Base-by-base conservation (phyloP, 2,113 vertebrate genomes). In the Pelmatolapia mariae region DNA sequence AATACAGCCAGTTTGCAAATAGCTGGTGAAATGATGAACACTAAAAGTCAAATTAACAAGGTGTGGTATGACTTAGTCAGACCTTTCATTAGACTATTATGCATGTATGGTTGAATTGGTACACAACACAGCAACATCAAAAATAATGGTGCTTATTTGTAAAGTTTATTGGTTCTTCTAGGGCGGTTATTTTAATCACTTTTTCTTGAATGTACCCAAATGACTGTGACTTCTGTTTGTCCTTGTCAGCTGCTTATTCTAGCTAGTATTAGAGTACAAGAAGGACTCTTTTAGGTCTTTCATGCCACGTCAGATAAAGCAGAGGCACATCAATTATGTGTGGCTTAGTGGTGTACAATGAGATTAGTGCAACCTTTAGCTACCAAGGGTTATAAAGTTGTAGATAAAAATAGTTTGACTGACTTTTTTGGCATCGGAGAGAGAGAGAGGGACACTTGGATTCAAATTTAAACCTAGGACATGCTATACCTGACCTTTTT, bases 331-430 rank as follows among this genome's bases (percentile, higher is more conserved):
- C 88, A 93, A 87, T 90, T 91, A 91, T 83, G 86, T 89, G 68
- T 76, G 87, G 91, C 90, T 95, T 93, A 94, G 90, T 81, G 85
- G 36, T 76, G 57, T 71, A 85, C 89, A 94, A 94, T 87, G 84
- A 92, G 94, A 95, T 95, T 95, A 94, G 86, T 78, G 45, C 26
- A 78, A 91, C 86, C 89, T 91, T 92, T 86, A 33, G 33, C 81
- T 38, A 84, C 87, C 71, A 61, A 36, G 19, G 92, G 84, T 73
- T 86, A 91, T 11, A 76, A 85, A 83, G 88, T 78, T 78, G 78
- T 22, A 40, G 91, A 94, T 94, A 84, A 86, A 93, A 93, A 89
- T 94, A 92, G 89, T 91, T 91, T 85, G 33, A 78, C 85, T 91
- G 91, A 80, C 59, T 86, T 88, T 87, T 90, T 89, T 24, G 90